Conservation (phyloP, 2,113 vertebrate genomes). For the Callorhinus ursinus region DNA sequence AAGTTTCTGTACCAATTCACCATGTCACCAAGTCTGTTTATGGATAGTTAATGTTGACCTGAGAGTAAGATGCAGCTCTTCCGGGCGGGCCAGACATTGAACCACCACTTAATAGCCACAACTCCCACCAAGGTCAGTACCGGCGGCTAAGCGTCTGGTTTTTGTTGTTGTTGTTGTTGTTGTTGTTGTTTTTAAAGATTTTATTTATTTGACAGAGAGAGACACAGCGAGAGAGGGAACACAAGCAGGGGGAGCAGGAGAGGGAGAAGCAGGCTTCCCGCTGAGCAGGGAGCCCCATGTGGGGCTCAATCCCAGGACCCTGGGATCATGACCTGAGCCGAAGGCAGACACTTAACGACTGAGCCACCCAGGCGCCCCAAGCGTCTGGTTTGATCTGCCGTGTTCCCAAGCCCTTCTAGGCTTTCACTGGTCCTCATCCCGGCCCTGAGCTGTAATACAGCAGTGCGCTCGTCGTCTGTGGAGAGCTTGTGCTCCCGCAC, state of each 20-base stretch:
- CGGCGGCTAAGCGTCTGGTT: accelerated
- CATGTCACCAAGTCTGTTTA: not conserved
- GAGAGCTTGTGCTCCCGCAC: not conserved
- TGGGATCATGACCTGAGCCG: too few species aligned
- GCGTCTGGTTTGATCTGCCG: accelerated
- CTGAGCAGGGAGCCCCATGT: too few species aligned
- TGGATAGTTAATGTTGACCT: not conserved
- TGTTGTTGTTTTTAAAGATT: too few species aligned
- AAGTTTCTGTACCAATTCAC: not conserved
- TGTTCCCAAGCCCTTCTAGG: not conserved
- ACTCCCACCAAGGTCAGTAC: not conserved
- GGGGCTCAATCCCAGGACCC: too few species aligned
- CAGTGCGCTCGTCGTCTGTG: accelerated
- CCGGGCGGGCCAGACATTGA: not conserved
- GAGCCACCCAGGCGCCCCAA: too few species aligned
- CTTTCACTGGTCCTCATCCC: accelerated
- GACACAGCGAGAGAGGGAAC: too few species aligned
- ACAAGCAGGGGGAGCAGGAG: too few species aligned
- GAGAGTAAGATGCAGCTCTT: not conserved
- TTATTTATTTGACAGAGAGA: too few species aligned
- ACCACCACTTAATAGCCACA: not conserved
- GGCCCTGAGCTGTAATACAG: accelerated
- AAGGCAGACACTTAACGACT: too few species aligned
- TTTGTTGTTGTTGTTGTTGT: too few species aligned
- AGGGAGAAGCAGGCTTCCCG: too few species aligned